These are phyloP conservation scores for Ormyrus rosae DNA, from an alignment of 2,888 invertebrate species.

Conservation along the genomic window DNA sequence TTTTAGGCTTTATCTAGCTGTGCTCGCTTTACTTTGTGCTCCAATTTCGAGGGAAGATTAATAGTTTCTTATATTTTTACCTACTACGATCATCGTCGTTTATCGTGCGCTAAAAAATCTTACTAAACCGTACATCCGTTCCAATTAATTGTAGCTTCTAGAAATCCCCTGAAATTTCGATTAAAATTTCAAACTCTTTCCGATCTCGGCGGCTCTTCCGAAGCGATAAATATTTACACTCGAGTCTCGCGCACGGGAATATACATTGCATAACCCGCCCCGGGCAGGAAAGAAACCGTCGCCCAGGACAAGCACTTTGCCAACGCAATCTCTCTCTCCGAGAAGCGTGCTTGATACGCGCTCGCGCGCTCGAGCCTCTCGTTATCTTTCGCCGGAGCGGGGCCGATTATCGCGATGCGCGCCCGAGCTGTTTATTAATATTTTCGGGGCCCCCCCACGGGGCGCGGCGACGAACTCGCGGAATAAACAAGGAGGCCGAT, in stretches of 20 bases:
- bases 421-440: conserved; percentile 11
- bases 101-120: too few relatives aligned
- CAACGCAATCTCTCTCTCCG: background rate
- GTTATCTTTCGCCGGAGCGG: background rate
- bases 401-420: background rate
- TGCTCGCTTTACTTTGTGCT: too few relatives aligned
- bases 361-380: background rate
- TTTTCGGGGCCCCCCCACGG: background rate
- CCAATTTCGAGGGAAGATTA: too few relatives aligned
- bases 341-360: conserved; percentile 5
- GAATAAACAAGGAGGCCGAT: conserved; percentile 15
- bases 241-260: background rate
- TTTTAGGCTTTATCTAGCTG: background rate
- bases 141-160: too few relatives aligned
- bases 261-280: background rate
- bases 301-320: background rate
- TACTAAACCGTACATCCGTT: too few relatives aligned
- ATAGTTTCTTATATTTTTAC: too few relatives aligned
- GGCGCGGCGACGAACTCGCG: background rate
- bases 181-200: too few relatives aligned
- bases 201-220: background rate
- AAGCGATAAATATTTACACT: conserved; percentile 20
- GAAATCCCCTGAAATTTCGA: too few relatives aligned
- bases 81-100: too few relatives aligned
- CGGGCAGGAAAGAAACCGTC: background rate